Evolutionary conservation across 2,113 vertebrate species (phyloP).

Genomic region (Rhynchopsitta pachyrhyncha): DNA sequence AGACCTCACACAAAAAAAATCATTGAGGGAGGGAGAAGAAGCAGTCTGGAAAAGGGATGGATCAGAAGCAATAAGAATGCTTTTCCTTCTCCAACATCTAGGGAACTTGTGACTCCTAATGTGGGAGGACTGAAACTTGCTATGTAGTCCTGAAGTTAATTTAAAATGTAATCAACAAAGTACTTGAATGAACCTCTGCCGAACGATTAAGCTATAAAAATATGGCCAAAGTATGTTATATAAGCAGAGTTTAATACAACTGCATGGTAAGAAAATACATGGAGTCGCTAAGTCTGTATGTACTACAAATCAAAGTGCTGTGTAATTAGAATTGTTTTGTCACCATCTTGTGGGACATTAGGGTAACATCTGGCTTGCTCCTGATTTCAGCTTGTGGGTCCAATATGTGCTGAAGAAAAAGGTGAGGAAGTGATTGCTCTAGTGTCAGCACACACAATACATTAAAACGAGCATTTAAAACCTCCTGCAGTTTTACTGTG

Average conservation of each 20-base stretch:
- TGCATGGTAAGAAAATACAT: neutral
- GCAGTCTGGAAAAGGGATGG: neutral
- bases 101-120: neutral
- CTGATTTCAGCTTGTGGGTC: neutral
- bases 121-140: neutral
- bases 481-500: neutral
- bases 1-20: neutral
- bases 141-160: neutral
- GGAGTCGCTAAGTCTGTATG: neutral
- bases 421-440: neutral
- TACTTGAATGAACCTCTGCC: neutral
- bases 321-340: constrained; percentile 20
- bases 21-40: neutral
- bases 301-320: neutral
- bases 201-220: constrained; percentile 5
- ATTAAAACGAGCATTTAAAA: neutral
- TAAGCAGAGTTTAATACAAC: neutral
- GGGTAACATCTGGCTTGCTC: constrained; percentile 2
- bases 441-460: neutral
- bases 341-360: constrained; percentile 26
- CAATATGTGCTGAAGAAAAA: neutral
- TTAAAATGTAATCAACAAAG: neutral
- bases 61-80: neutral
- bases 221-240: neutral
- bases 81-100: neutral